Percentiles rank a stretch among this genome's conserved stretches.
Evolutionary conservation across 35 echinoderm and acorn worm species (phyloP).

Genomic region (Heliocidaris tuberculata): DNA sequence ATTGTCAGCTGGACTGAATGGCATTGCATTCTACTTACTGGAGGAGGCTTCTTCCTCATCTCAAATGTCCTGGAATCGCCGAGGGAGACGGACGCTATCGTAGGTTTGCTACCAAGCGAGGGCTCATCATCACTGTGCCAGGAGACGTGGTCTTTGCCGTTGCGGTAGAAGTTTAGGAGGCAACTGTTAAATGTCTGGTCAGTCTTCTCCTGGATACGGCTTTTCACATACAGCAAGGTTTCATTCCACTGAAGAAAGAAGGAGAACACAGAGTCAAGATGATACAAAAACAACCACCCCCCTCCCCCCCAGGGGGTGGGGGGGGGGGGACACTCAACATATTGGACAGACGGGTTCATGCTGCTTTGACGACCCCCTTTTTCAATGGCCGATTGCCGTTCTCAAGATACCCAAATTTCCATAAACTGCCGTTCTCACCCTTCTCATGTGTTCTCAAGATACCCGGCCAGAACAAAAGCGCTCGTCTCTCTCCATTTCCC

Average conservation of each 20-base stretch:
- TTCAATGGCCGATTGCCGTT: no score
- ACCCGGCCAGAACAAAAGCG: no score
- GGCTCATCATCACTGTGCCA: constrained; percentile 97
- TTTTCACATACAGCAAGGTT: constrained; percentile 50
- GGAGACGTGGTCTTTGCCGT: constrained; percentile 73
- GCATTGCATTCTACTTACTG: not conserved
- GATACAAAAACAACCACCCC: not conserved
- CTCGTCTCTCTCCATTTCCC: no score
- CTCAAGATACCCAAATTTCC: no score
- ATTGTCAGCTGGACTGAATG: no score
- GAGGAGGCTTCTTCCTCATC: constrained; percentile 69
- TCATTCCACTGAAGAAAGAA: constrained; percentile 67
- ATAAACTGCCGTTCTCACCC: no score
- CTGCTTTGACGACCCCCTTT: no score
- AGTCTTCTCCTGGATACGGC: constrained; percentile 60
- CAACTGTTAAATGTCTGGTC: constrained; percentile 75
- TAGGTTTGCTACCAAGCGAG: constrained; percentile 69
- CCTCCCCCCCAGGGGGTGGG: no score
- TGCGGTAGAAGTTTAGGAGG: constrained; percentile 76
- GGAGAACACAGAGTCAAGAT: not conserved
- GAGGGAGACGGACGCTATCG: constrained; percentile 86
- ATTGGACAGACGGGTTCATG: no score
- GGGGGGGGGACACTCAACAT: no score
- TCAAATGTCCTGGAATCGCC: constrained; percentile 85
- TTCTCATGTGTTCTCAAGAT: no score